Percentiles rank a stretch among this genome's conserved stretches.
These are phyloP conservation scores for Lasioglossum albipes DNA, from an alignment of 1,140 invertebrate species.

Conservation along the genomic window DNA sequence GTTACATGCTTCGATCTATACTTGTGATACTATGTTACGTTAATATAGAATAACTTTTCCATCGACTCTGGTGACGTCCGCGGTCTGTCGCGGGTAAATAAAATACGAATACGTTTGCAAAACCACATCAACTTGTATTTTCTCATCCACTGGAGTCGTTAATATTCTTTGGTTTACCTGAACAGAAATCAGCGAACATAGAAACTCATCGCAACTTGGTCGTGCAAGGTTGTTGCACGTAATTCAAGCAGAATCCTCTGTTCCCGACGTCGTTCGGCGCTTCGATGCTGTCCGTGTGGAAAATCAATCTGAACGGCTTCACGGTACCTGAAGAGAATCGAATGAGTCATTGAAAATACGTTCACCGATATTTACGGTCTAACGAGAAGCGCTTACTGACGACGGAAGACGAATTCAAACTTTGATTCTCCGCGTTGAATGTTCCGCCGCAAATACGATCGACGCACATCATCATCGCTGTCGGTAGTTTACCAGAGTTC, in stretches of 20 bases:
- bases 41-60: background rate
- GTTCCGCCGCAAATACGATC: conserved; percentile 88
- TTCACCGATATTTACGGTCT: background rate
- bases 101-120: conserved; percentile 24
- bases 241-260: conserved; percentile 90
- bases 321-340: conserved; percentile 83
- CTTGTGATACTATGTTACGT: conserved; percentile 22
- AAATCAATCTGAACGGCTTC: conserved; percentile 88
- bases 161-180: background rate
- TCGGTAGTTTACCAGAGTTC: conserved; percentile 82
- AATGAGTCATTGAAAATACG: background rate
- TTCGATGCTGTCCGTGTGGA: conserved; percentile 88
- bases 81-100: background rate
- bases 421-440: conserved; percentile 83
- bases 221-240: conserved; percentile 91
- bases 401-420: conserved; percentile 82
- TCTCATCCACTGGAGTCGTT: background rate
- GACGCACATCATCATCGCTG: conserved; percentile 81
- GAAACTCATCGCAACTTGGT: conserved; percentile 68
- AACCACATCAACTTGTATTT: conserved; percentile 11
- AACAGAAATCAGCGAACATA: background rate
- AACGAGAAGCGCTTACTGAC: conserved; percentile 81
- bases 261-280: conserved; percentile 87
- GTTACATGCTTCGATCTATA: conserved; percentile 36
- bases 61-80: background rate